These are phyloP conservation scores for Bicyclus anynana DNA, from an alignment of 1,140 invertebrate genomes.

Conservation along the genomic window DNA sequence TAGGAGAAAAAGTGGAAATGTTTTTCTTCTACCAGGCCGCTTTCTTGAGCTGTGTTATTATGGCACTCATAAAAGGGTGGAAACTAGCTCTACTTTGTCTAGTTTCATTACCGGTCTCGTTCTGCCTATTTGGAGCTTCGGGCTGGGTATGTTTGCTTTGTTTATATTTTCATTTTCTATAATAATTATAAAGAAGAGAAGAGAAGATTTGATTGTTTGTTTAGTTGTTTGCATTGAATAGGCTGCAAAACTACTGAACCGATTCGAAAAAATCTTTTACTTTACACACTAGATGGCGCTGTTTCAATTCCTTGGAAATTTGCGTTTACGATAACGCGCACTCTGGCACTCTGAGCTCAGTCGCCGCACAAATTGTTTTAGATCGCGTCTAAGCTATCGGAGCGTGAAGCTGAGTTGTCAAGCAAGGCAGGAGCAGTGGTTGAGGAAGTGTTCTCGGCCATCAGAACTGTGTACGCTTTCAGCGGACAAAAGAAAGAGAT, in stretches of 20 bases:
- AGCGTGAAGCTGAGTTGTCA: conserved; percentile 82
- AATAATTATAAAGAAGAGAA: no score
- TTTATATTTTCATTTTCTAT: no score
- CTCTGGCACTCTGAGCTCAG: no score
- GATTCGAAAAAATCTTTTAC: no score
- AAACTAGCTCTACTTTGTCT: conserved; percentile 89
- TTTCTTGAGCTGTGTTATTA: conserved; percentile 83
- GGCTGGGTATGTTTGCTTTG: neutral
- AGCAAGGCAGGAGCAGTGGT: conserved; percentile 87
- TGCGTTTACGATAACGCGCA: no score
- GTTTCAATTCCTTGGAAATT: no score
- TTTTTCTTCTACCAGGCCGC: conserved; percentile 85
- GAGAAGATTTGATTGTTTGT: no score
- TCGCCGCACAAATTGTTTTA: no score
- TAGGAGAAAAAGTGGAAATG: conserved; percentile 91
- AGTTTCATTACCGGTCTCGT: conserved; percentile 84
- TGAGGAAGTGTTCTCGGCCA: conserved; percentile 86
- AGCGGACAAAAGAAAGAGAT: conserved; percentile 86
- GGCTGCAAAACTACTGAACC: no score
- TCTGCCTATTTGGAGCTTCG: neutral
- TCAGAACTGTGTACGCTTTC: conserved; percentile 91
- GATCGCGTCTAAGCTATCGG: conserved; percentile 76
- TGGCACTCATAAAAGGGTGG: conserved; percentile 90
- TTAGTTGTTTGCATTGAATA: no score
- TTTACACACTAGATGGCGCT: no score